Percentiles rank a stretch among this genome's conserved stretches.
These are phyloP conservation scores for Keiferia lycopersicella DNA, from an alignment of 2,888 invertebrate species.

Conservation along the genomic window DNA sequence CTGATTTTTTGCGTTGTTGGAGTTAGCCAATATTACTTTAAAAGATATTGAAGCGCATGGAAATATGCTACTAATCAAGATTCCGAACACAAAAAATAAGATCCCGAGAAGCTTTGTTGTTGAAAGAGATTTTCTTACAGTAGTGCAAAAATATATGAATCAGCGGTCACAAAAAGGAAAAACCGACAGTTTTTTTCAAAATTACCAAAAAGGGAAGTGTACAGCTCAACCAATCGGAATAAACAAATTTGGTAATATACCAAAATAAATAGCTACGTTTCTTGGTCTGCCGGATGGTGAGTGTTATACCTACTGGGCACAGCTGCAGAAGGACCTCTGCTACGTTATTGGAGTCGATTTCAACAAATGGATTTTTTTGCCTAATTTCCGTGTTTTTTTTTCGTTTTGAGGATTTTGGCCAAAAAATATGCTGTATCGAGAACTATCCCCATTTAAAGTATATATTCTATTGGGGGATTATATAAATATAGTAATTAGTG, in stretches of 20 bases:
- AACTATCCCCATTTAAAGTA: too few relatives aligned
- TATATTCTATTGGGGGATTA: too few relatives aligned
- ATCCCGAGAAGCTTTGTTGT: slow-evolving; percentile 21
- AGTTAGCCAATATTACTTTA: slow-evolving; percentile 26
- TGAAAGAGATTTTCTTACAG: slow-evolving; percentile 13
- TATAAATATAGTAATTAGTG: too few relatives aligned
- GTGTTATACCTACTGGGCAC: background rate
- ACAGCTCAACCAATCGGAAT: slow-evolving; percentile 26
- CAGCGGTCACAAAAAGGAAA: slow-evolving; percentile 25
- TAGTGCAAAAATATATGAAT: slow-evolving; percentile 27
- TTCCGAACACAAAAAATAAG: slow-evolving; percentile 28
- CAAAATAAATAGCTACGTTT: slow-evolving; percentile 33
- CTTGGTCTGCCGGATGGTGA: slow-evolving; percentile 18
- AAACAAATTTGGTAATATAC: slow-evolving; percentile 25
- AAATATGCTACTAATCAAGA: slow-evolving; percentile 28
- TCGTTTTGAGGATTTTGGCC: too few relatives aligned
- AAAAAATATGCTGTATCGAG: too few relatives aligned
- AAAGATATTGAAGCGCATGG: slow-evolving; percentile 29
- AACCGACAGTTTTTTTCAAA: slow-evolving; percentile 11
- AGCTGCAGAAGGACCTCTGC: background rate
- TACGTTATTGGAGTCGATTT: background rate
- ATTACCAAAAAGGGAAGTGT: slow-evolving; percentile 26
- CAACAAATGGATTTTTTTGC: too few relatives aligned
- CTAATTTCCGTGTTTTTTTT: too few relatives aligned
- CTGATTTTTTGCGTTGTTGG: slow-evolving; percentile 14